A percentile compares a stretch with the other conserved stretches of the same genome.
Evolutionary conservation across 2,113 vertebrate genomes (phyloP).

Genomic region (Stigmatopora nigra): DNA sequence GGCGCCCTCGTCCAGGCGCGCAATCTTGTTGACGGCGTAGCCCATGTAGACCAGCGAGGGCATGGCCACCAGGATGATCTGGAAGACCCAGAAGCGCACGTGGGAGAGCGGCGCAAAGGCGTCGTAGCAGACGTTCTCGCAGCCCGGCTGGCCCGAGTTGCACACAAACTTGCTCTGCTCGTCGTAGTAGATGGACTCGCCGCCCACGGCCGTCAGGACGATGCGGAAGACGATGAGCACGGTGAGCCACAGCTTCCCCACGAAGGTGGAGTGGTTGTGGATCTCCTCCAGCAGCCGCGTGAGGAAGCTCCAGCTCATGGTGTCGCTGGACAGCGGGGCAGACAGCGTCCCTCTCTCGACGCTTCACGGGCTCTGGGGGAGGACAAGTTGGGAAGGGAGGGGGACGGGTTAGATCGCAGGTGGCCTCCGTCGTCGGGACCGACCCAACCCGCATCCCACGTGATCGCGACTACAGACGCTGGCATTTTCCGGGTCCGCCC

Average conservation of each 20-base stretch:
- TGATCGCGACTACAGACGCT: too few species aligned
- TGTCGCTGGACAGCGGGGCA: slow-evolving; percentile 74
- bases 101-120: slow-evolving; percentile 93
- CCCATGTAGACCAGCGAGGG: slow-evolving; percentile 93
- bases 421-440: too few species aligned
- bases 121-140: slow-evolving; percentile 96
- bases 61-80: slow-evolving; percentile 91
- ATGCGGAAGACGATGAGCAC: slow-evolving; percentile 94
- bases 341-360: slow-evolving; percentile 73
- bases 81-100: slow-evolving; percentile 96
- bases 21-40: slow-evolving; percentile 92
- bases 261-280: slow-evolving; percentile 98
- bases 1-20: slow-evolving; percentile 79
- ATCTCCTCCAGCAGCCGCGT: slow-evolving; percentile 97
- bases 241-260: slow-evolving; percentile 98
- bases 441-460: too few species aligned
- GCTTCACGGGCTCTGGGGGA: slow-evolving; percentile 72
- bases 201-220: slow-evolving; percentile 91
- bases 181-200: slow-evolving; percentile 97
- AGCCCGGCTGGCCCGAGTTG: slow-evolving; percentile 95
- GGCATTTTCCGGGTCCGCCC: too few species aligned
- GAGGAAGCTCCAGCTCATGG: slow-evolving; percentile 99
- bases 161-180: slow-evolving; percentile 98
- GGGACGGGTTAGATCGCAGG: too few species aligned
- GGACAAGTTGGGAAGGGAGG: too few species aligned